phyloP scores from a whole-genome alignment of 1,140 invertebrate species.

The Wiebesia pumilae region DNA sequence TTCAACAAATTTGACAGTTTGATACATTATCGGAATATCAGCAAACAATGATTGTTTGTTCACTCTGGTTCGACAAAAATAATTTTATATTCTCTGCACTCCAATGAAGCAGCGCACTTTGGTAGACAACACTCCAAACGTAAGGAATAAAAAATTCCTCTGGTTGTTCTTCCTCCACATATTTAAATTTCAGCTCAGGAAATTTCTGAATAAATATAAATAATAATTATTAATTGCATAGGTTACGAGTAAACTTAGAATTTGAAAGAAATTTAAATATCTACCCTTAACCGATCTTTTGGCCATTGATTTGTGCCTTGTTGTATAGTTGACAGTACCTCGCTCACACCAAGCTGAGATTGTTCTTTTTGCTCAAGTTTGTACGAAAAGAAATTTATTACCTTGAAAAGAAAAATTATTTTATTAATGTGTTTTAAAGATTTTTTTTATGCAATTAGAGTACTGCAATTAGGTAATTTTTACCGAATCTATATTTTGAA shows the following conservation, averaged over 20 bases:
- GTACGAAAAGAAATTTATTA: constrained; percentile 90
- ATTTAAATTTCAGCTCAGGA: constrained; percentile 98
- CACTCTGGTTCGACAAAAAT: constrained; percentile 67
- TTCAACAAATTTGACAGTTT: constrained; percentile 42
- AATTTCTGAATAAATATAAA: constrained; percentile 87
- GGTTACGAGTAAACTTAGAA: background rate
- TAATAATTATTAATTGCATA: background rate
- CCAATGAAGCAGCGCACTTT: constrained; percentile 89
- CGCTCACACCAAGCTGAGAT: constrained; percentile 84
- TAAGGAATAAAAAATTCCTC: constrained; percentile 99
- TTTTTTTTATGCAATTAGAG: constrained; percentile 42
- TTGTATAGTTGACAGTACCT: constrained; percentile 91
- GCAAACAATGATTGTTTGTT: constrained; percentile 72
- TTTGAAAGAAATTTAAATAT: constrained; percentile 42
- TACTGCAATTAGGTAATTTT: constrained; percentile 60
- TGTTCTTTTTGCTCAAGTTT: constrained; percentile 82
- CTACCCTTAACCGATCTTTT: constrained; percentile 91
- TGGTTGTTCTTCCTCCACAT: constrained; percentile 98
- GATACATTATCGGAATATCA: constrained; percentile 62
- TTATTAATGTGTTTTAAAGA: constrained; percentile 22
- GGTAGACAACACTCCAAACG: constrained; percentile 94
- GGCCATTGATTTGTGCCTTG: constrained; percentile 92
- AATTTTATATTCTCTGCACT: constrained; percentile 78
- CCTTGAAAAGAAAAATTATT: constrained; percentile 75
- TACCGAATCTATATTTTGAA: constrained; percentile 97